Base-by-base conservation (phyloP, 1,140 invertebrate genomes). In the Tetragonula clypearis region DNA sequence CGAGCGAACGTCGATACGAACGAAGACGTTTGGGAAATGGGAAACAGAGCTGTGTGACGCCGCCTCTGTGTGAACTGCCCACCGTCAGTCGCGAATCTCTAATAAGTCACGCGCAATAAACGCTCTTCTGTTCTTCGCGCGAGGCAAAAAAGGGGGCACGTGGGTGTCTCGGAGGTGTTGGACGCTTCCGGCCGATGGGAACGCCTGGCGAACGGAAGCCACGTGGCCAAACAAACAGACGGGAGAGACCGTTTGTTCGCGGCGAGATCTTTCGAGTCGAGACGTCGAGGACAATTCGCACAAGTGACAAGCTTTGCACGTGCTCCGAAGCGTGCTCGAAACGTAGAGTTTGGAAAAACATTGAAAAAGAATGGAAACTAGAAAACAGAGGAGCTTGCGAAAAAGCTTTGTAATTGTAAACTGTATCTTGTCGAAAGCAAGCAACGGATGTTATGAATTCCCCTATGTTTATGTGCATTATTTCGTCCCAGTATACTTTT, bases 141-240 rank as follows among this genome's bases (percentile, higher is more conserved):
- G 56, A 30, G 41, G n/a, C 26, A 19, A 35, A 19, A 30, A 76
- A 65, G 26, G 35, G 35, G 26, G 21, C 12, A 77, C 87, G 88
- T 88, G 80, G 88, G 86, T 77, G 88, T 66, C 53, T 68, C 26
- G 53, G 71, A 80, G 72, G 79, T 79, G 84, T 74, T 65, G 55
- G 74, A 71, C 68, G 86, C 66, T 83, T 88, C 84, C 76, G 79
- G 26, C 65, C 82, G 69, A 55, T 55, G 21, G 66, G 74, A 74
- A 86, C n/a, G 19, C 14, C 41, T 56, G 5, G 69, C 58, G 78
- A 79, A 79, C 53, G 74, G 55, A 82, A 81, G 69, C 56, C 62
- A 86, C 62, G 60, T 82, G 60, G 62, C 71, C 72, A 84, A 62
- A 84, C 66, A 84, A 26, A 78, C 21, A 3, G 21, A 62, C 30